Evolutionary conservation across 64 coral and sea anemone species (phyloP), one percentile per base, ranked within the genome.

Genomic region (Acropora yongei): DNA sequence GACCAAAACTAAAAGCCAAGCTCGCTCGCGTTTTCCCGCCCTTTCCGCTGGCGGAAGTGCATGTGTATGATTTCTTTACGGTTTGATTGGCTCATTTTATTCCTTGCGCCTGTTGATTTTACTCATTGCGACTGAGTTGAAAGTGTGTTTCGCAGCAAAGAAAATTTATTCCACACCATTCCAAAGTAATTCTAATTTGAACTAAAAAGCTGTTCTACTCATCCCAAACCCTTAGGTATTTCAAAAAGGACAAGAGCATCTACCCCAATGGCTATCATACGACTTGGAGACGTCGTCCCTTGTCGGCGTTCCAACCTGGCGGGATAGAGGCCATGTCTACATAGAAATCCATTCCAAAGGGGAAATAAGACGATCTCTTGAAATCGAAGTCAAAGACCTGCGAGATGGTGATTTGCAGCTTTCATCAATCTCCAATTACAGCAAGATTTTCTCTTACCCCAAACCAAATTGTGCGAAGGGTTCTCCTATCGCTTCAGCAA

Each of bases 201-300:
- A 55, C 10, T 55, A 3, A 0, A 55, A 63, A 63, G 9, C 51
- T 55, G 51, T 12, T 12, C 30, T 8, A 49, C 8, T 50, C 5
- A 61, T 55, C 10, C 51, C 46, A 74, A 19, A 47, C 11, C 44
- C 44, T 18, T 82, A 97, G 95, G 89, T 94, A 6, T 67, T 77
- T 46, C 88, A 97, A 45, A 93, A 87, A 88, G 88, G 69, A 43
- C 93, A 94, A 85, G 43, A 71, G 5, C 17, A 92, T 1, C 57
- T 97, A 71, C 95, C 95, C 10, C 79, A 91, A 72, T 97, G 95
- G 95, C 84, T 97, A 19, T 93, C 95, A 49, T 94, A 72, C 19
- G 72, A 94, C 57, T 40, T 68, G 4, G 49, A 75, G 8, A 88
- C 44, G 14, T 87, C 87, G 19, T 2, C 47, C 14, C 78, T 97